Conservation (phyloP, 2,113 vertebrate species). For the Callochromis pleurospilus region DNA sequence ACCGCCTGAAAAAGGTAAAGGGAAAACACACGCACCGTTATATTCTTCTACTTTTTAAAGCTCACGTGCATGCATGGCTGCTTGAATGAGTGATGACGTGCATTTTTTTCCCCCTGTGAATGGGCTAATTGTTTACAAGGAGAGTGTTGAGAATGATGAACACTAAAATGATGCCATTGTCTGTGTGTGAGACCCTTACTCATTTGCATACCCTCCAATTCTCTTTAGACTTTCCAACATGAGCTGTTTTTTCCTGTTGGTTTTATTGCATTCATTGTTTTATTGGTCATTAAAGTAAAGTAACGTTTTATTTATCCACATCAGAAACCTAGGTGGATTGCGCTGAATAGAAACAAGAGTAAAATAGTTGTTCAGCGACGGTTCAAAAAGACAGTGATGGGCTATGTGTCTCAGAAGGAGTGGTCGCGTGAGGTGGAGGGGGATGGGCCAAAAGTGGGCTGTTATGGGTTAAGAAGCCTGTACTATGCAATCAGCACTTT, state of each 20-base stretch:
- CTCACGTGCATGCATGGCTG: not conserved
- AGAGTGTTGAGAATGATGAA: not conserved
- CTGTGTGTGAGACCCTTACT: not conserved
- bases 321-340: not conserved
- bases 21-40: not conserved
- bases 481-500: not conserved
- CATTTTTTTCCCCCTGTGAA: accelerated
- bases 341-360: not conserved
- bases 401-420: not conserved
- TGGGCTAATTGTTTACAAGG: not conserved
- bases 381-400: not conserved
- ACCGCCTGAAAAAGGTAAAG: conserved; percentile 72
- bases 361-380: not conserved
- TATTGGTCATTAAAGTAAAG: not conserved
- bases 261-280: not conserved
- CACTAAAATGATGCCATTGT: not conserved
- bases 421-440: not conserved
- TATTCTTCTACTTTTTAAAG: not conserved
- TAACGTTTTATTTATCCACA: not conserved
- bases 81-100: not conserved
- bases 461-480: not conserved
- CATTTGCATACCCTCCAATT: not conserved
- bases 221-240: not conserved
- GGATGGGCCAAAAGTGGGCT: not conserved
- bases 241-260: not conserved